phyloP scores from a whole-genome alignment of 2,888 invertebrate genomes.

The Drosophila kuntzei region DNA sequence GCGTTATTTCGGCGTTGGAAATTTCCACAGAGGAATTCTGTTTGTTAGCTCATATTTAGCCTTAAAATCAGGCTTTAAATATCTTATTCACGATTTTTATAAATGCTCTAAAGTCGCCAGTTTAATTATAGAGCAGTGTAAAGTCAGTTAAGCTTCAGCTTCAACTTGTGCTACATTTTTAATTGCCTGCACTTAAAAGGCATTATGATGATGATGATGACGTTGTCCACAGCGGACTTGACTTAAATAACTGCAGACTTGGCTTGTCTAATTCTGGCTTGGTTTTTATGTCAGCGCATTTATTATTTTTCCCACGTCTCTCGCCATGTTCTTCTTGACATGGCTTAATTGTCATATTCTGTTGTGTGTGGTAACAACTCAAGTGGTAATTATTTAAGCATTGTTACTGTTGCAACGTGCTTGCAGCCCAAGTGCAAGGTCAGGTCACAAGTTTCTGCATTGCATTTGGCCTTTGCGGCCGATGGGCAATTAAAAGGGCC shows the following conservation, averaged over 20 bases:
- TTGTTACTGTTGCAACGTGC: constrained; percentile 27
- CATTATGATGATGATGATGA: constrained; percentile 16
- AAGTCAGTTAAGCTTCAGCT: constrained; percentile 1
- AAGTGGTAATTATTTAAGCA: constrained; percentile 69
- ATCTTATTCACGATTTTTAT: not conserved
- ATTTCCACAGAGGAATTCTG: constrained; percentile 2
- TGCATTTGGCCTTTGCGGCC: constrained; percentile 26
- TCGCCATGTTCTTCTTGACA: constrained; percentile 26
- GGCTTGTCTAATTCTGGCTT: constrained; percentile 10
- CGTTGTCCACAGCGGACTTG: constrained; percentile 4
- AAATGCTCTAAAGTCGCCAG: not conserved
- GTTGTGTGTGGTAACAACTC: constrained; percentile 18
- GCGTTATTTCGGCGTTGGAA: not conserved
- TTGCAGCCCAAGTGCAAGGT: constrained; percentile 67
- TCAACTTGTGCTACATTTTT: constrained; percentile 34
- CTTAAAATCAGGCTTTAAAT: constrained; percentile 4
- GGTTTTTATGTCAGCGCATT: constrained; percentile 23
- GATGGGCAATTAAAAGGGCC: constrained; percentile 38
- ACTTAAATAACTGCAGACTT: constrained; percentile 22
- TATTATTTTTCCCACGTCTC: constrained; percentile 39
- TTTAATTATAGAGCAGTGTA: not conserved
- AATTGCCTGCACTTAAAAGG: constrained; percentile 54
- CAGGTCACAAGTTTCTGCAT: constrained; percentile 36
- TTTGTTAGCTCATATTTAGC: not conserved
- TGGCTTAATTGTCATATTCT: constrained; percentile 71